Conservation (phyloP, 2,888 invertebrate species). For the Drosophila falleni region DNA sequence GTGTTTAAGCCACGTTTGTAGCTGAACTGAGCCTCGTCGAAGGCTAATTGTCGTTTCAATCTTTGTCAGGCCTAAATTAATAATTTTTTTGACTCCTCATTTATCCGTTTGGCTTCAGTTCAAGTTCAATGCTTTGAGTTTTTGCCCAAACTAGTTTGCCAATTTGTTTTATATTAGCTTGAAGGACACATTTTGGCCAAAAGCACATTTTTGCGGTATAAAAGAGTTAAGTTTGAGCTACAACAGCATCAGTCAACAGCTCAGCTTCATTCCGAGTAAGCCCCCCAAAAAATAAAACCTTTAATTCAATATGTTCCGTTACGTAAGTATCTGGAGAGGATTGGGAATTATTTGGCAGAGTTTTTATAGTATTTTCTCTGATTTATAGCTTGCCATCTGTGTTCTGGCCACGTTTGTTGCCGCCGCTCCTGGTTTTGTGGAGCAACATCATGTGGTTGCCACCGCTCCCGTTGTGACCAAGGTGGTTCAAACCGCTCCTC, state of each 20-base stretch:
- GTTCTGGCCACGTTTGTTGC: conserved; percentile 82
- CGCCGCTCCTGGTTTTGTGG: conserved; percentile 78
- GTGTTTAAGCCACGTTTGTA: conserved; percentile 1
- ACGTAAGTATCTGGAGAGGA: conserved; percentile 74
- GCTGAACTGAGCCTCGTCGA: conserved; percentile 20
- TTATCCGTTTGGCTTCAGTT: conserved; percentile 46
- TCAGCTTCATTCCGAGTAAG: conserved; percentile 49
- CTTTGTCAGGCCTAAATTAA: conserved; percentile 10
- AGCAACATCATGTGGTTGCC: conserved; percentile 80
- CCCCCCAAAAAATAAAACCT: conserved; percentile 13
- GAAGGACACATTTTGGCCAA: conserved; percentile 61
- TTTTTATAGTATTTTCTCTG: background rate
- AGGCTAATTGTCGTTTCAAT: conserved; percentile 30
- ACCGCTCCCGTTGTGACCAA: conserved; percentile 81
- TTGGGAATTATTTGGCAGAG: too few species aligned
- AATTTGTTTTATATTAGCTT: conserved; percentile 48
- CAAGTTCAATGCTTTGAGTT: conserved; percentile 75
- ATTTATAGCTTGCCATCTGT: conserved; percentile 69
- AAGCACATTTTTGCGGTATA: conserved; percentile 52
- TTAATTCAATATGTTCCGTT: conserved; percentile 83
- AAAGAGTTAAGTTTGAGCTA: conserved; percentile 25
- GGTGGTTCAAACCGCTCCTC: conserved; percentile 83
- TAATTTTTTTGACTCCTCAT: background rate
- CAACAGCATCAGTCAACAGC: conserved; percentile 65
- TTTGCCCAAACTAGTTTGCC: conserved; percentile 54